Base-by-base conservation (phyloP, 1,140 invertebrate genomes). In the Zaprionus ornatus region DNA sequence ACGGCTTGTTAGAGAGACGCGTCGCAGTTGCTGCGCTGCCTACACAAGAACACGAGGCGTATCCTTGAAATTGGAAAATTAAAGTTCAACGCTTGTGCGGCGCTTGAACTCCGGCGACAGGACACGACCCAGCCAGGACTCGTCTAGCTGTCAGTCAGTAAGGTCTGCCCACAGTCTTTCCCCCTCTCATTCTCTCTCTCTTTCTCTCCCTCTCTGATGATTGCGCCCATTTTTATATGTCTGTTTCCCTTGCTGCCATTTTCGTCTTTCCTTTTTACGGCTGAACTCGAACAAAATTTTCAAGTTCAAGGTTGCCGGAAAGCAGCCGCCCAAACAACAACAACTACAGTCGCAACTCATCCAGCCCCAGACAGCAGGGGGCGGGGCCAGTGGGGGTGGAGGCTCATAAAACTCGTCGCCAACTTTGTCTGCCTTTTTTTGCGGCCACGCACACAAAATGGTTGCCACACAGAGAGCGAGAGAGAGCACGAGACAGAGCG, bases 251-350 rank as follows among this genome's bases (percentile, higher is more conserved):
- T 56, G 29, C 48, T 55, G 21, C 9, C 27, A n/a, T 29, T 32
- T 29, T 56, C n/a, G 54, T 64, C n/a, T n/a, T 27, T 29, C 9
- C 40, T 75, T 62, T 65, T 75, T 80, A 69, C 74, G 74, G 74
- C 65, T 83, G 80, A 87, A 88, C 80, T 87, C 79, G 78, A 66
- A 70, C 75, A 54, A 78, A 69, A 77, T 79, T 69, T 90, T 90
- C 85, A 90, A 90, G 85, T 90, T 90, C 85, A 90, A 90, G 85
- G 85, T 90, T 90, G 81, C 81, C 84, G 84, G 81, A 84, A 88
- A 88, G 74, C 57, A 69, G 70, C 70, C 70, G 74, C 83, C 77
- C 68, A 55, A 74, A 63, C 71, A 63, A 57, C 63, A 55, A 59
- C 21, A 27, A 54, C 57, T 54, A 29, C 50, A 25, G 29, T 32